These are phyloP conservation scores for Sporophila hypoxantha DNA, from an alignment of 2,113 vertebrate genomes.

Conservation along the genomic window DNA sequence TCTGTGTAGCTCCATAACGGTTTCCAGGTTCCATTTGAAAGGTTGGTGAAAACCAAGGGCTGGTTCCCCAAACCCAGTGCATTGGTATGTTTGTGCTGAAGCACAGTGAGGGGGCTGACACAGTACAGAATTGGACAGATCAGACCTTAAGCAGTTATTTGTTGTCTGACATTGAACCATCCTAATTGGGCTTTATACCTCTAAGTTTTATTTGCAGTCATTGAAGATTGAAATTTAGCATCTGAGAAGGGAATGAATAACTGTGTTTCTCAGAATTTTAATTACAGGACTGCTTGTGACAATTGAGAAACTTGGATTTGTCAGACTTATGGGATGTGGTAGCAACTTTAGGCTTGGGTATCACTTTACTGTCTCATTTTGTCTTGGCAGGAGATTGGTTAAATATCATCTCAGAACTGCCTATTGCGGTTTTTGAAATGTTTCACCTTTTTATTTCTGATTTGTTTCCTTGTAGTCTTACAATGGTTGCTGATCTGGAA, in stretches of 20 bases:
- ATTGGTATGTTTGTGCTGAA: background rate
- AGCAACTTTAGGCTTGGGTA: background rate
- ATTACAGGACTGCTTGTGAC: background rate
- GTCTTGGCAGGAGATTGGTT: background rate
- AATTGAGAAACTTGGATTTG: background rate
- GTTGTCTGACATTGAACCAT: background rate
- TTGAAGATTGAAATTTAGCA: background rate
- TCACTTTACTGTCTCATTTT: background rate
- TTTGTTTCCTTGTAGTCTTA: background rate
- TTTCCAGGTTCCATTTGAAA: background rate
- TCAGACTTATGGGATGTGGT: background rate
- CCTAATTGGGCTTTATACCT: background rate
- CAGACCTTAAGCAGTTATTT: background rate
- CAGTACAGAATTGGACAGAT: accelerated
- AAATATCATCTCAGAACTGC: background rate
- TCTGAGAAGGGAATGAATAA: background rate
- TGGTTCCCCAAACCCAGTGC: background rate
- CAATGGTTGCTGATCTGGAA: background rate
- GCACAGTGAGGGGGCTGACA: background rate
- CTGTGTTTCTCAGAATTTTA: background rate
- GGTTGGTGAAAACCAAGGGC: background rate
- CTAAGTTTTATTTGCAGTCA: background rate
- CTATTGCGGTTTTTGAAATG: background rate
- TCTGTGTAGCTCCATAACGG: background rate
- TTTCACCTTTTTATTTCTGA: background rate